These are phyloP conservation scores for Heterodera carotae DNA, from an alignment of 1,140 invertebrate species.

Conservation along the genomic window DNA sequence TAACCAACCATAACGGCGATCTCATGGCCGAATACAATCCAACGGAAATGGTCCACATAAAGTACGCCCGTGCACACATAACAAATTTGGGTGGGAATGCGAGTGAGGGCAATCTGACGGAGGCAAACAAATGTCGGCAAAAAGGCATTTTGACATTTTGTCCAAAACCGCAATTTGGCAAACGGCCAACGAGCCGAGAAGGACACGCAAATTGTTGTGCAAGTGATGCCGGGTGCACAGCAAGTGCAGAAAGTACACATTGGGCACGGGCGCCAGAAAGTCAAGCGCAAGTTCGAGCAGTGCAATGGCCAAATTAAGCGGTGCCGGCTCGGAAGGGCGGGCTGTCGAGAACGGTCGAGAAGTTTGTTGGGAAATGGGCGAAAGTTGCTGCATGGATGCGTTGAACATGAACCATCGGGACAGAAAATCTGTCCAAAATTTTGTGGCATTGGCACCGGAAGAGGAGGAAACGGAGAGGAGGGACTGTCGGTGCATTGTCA, in stretches of 20 bases:
- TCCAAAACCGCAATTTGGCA: conserved; percentile 11
- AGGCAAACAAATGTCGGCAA: conserved; percentile 7
- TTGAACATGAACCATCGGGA: not conserved
- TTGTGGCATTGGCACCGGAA: not conserved
- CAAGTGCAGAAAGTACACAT: conserved; percentile 31
- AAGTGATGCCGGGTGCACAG: conserved; percentile 28
- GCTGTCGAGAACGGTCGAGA: not conserved
- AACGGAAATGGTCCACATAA: conserved; percentile 28
- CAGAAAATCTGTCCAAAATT: not conserved
- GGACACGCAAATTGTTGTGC: conserved; percentile 34
- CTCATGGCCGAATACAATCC: conserved; percentile 29
- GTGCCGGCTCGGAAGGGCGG: not conserved
- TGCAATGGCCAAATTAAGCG: conserved; percentile 32
- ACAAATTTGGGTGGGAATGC: conserved; percentile 28
- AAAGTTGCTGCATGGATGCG: not conserved
- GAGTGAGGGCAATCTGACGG: conserved; percentile 29
- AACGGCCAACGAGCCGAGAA: conserved; percentile 23
- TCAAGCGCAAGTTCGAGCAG: conserved; percentile 27
- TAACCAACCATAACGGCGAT: conserved; percentile 32
- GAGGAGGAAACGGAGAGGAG: not conserved
- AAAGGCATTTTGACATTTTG: not conserved
- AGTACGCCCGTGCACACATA: conserved; percentile 27
- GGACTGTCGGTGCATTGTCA: not conserved
- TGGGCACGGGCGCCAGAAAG: conserved; percentile 22
- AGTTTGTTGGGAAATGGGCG: not conserved